A percentile compares a stretch with the other conserved stretches of the same genome.
phyloP scores from a whole-genome alignment of 2,888 invertebrate genomes.

The Dryomyza anilis region DNA sequence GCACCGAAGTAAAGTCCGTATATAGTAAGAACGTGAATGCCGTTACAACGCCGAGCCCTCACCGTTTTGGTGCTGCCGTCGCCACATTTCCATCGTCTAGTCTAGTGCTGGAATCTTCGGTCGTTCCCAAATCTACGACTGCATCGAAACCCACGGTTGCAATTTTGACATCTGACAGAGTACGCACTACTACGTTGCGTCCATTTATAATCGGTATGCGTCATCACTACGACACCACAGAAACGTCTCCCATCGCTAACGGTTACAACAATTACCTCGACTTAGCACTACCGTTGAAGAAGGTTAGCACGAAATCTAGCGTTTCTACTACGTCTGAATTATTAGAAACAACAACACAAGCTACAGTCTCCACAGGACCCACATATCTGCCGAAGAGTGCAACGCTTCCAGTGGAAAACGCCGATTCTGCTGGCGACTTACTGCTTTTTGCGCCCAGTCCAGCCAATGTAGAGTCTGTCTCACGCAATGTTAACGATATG shows the following conservation, averaged over 20 bases:
- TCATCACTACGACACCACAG: conserved; percentile 39
- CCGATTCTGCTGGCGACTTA: conserved; percentile 43
- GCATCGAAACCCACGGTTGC: conserved; percentile 29
- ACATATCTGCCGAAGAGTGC: conserved; percentile 52
- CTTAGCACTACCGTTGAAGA: conserved; percentile 33
- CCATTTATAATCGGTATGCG: conserved; percentile 51
- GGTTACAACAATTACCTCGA: conserved; percentile 36
- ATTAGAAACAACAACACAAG: conserved; percentile 38
- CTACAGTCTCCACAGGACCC: conserved; percentile 51
- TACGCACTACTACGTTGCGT: conserved; percentile 42
- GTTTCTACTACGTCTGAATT: conserved; percentile 33
- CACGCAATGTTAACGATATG: conserved; percentile 73
- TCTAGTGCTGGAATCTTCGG: conserved; percentile 41
- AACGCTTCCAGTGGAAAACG: conserved; percentile 4
- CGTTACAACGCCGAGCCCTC: conserved; percentile 47
- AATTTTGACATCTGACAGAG: neutral
- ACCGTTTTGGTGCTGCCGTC: conserved; percentile 43
- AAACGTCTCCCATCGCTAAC: conserved; percentile 31
- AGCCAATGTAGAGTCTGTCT: conserved; percentile 57
- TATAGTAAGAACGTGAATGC: conserved; percentile 40
- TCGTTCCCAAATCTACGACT: neutral
- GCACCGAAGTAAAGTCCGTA: conserved; percentile 47
- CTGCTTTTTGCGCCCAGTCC: conserved; percentile 48
- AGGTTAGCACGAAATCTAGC: neutral
- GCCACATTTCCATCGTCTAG: conserved; percentile 36